phyloP scores from a whole-genome alignment of 2,888 invertebrate species.

The Pycnomerus fuliginosus region DNA sequence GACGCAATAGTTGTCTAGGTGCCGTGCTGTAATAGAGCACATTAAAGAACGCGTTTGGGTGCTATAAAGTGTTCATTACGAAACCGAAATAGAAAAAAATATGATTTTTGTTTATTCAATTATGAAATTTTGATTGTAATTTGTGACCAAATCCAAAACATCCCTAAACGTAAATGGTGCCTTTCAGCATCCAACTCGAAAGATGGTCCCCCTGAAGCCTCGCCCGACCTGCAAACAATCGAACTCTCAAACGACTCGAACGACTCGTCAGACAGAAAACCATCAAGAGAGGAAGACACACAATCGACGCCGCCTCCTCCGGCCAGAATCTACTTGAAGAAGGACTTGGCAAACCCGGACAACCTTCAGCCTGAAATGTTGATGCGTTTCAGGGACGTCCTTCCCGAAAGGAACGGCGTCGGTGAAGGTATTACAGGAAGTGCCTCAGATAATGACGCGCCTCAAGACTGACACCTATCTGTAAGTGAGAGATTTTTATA shows the following conservation, averaged over 20 bases:
- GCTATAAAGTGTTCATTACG: no score
- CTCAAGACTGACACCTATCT: slow-evolving; percentile 53
- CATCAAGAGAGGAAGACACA: slow-evolving; percentile 6
- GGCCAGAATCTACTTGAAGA: slow-evolving; percentile 51
- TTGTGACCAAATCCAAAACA: no score
- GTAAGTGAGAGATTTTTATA: slow-evolving; percentile 50
- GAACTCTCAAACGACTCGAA: slow-evolving; percentile 52
- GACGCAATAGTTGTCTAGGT: no score
- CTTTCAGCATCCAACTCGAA: slow-evolving; percentile 15
- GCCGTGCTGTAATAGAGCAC: no score
- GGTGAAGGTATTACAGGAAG: slow-evolving; percentile 43
- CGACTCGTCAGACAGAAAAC: slow-evolving; percentile 38
- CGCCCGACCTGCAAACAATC: slow-evolving; percentile 46
- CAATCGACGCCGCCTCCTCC: slow-evolving; percentile 28
- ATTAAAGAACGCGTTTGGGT: no score
- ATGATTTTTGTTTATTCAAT: no score
- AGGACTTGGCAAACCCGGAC: slow-evolving; percentile 52
- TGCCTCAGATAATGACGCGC: slow-evolving; percentile 52
- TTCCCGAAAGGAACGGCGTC: slow-evolving; percentile 48
- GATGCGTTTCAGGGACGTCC: slow-evolving; percentile 48
- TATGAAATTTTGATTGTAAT: no score
- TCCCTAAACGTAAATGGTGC: background rate
- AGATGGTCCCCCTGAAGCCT: slow-evolving; percentile 8
- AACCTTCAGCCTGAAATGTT: slow-evolving; percentile 53
- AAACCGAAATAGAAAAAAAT: no score